These are phyloP conservation scores for Drosophila sechellia DNA, from an alignment of 1,140 invertebrate species.

Conservation along the genomic window DNA sequence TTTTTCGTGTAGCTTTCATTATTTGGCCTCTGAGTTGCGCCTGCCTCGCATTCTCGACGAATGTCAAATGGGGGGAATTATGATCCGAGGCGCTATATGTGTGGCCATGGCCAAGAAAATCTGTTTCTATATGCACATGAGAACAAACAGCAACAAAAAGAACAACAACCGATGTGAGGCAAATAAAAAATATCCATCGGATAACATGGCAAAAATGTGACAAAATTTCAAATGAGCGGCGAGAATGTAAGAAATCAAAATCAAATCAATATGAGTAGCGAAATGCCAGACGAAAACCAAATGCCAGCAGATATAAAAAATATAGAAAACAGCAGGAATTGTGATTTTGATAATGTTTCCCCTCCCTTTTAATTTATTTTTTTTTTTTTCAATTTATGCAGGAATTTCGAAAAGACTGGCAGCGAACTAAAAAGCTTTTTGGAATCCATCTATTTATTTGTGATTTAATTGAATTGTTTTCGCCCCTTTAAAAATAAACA, in stretches of 20 bases:
- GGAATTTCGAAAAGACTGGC: constrained; percentile 25
- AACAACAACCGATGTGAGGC: constrained; percentile 24
- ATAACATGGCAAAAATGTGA: constrained; percentile 30
- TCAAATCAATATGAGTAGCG: constrained; percentile 34
- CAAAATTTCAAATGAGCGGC: constrained; percentile 1
- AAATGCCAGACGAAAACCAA: constrained; percentile 1
- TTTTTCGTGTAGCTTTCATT: constrained; percentile 28
- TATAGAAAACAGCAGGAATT: constrained; percentile 3
- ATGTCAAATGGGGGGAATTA: constrained; percentile 58
- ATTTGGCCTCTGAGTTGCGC: constrained; percentile 39
- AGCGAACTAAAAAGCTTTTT: constrained; percentile 69
- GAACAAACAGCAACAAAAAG: constrained; percentile 2
- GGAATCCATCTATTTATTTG: constrained; percentile 75
- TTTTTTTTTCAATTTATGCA: constrained; percentile 5
- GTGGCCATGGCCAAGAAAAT: constrained; percentile 50
- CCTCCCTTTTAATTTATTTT: background rate
- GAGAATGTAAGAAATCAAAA: constrained; percentile 29
- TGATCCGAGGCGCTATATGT: constrained; percentile 35
- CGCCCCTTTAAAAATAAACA: constrained; percentile 74
- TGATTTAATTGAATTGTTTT: constrained; percentile 80
- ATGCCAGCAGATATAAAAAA: background rate
- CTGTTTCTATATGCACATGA: constrained; percentile 26
- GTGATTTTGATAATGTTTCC: background rate
- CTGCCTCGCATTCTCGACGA: constrained; percentile 25
- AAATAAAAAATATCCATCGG: constrained; percentile 52